Base-by-base conservation (phyloP, 2,888 invertebrate genomes). In the Heliothis peltigera region DNA sequence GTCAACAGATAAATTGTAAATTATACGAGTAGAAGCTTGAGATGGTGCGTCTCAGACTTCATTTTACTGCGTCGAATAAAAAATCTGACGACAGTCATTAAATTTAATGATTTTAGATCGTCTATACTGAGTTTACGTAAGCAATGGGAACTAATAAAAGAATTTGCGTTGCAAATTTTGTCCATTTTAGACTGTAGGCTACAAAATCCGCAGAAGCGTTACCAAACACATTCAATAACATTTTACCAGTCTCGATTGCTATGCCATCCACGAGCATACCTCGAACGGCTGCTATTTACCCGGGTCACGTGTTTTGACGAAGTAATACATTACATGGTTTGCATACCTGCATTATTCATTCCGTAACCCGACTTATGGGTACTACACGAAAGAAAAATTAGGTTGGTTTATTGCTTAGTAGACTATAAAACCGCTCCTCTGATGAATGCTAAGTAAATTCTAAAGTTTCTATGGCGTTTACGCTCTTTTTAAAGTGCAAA, bases 261-360 rank as follows among this genome's bases (percentile, higher is more conserved):
- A 93, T 90, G 88, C 92, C 64, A 79, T 72, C 73, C 92, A 90
- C 89, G 87, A 46, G 57, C 67, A 63, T 89, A 89, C 88, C 86
- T 86, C 85, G 87, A 89, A 90, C 77, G 66, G 68, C 77, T 88
- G 76, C 81, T 89, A 89, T 87, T 84, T 83, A 92, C 83, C 56
- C 92, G 19, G 66, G 84, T 92, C 93, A 92, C 93, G 93, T 89
- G 87, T 86, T 78, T 71, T 80, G 85, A 81, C 87, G 84, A 87
- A 89, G 91, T 89, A 91, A 89, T 88, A 90, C 89, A 87, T 87
- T 84, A 86, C 82, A 84, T 80, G 85, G 84, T 92, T 91, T 88
- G 89, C 92, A 91, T 92, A 87, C 66, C 76, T 91, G 87, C 89
- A 93, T 93, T 90, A 92, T 92, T 93, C 90, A 92, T 91, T 79